These are phyloP conservation scores for Gobiocypris rarus DNA, from an alignment of 2,113 vertebrate genomes.

Conservation along the genomic window DNA sequence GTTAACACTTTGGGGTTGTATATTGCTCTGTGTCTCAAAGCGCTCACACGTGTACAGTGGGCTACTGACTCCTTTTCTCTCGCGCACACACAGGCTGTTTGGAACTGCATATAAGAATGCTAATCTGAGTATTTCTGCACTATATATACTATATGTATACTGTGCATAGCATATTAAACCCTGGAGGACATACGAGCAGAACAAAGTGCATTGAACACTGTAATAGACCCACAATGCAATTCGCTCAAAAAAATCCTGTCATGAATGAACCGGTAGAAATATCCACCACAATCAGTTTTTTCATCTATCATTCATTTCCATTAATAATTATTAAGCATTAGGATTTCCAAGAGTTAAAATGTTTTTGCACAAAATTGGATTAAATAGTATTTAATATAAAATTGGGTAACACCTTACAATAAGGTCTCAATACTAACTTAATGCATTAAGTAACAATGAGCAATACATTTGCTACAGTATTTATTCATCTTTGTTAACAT, in stretches of 20 bases:
- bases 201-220: not conserved
- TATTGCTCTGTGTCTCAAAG: slow-evolving; percentile 7
- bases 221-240: no score
- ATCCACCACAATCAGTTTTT: not conserved
- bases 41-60: not conserved
- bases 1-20: slow-evolving; percentile 32
- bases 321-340: not conserved
- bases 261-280: no score
- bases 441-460: no score
- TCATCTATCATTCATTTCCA: not conserved
- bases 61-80: not conserved
- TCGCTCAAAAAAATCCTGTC: no score
- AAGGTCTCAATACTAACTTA: no score
- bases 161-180: not conserved
- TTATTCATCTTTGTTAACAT: no score
- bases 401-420: no score
- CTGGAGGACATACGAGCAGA: not conserved
- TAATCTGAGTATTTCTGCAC: not conserved
- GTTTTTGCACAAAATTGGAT: not conserved
- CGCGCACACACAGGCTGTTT: slow-evolving; percentile 6
- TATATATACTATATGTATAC: not conserved
- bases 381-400: no score
- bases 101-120: not conserved
- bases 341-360: not conserved
- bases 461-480: no score